Evolutionary conservation across 2,113 vertebrate genomes (phyloP).

Genomic region (Sebastes schlegelii): DNA sequence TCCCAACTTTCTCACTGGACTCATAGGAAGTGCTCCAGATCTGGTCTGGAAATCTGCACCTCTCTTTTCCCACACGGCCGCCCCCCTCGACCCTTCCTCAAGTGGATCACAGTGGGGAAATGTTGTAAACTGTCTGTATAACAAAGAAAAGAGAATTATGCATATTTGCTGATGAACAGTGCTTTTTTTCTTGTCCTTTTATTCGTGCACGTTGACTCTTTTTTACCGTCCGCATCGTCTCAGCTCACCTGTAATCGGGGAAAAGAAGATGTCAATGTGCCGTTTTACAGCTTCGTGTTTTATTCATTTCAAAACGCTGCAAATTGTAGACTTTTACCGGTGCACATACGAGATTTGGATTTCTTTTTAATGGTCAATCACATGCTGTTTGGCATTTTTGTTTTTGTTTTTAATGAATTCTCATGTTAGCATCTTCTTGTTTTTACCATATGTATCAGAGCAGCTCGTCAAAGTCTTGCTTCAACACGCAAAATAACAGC

Average conservation of each 20-base stretch:
- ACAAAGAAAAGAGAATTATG: conserved; percentile 55
- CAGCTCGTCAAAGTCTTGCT: conserved; percentile 72
- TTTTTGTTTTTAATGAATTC: conserved; percentile 16
- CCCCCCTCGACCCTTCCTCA: neutral
- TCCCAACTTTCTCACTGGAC: conserved; percentile 22
- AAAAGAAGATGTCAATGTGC: conserved; percentile 42
- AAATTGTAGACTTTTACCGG: conserved; percentile 39
- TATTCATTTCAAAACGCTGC: conserved; percentile 52
- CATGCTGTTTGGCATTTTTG: conserved; percentile 61
- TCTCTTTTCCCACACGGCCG: conserved; percentile 12
- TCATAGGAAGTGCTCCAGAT: neutral
- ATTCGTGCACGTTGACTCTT: conserved; percentile 39
- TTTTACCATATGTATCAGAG: conserved; percentile 70
- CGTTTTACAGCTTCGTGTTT: conserved; percentile 47
- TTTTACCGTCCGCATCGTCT: conserved; percentile 34
- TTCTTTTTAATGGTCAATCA: conserved; percentile 50
- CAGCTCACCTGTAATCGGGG: conserved; percentile 9
- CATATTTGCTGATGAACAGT: conserved; percentile 57
- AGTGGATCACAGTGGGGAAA: conserved; percentile 21
- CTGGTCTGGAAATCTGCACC: conserved; percentile 18
- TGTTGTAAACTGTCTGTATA: conserved; percentile 28
- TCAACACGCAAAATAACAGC: conserved; percentile 76
- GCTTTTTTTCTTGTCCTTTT: conserved; percentile 43
- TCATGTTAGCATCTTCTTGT: conserved; percentile 62
- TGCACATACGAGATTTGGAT: conserved; percentile 35